Conservation (phyloP, 2,113 vertebrate species). For the Empidonax alnorum region DNA sequence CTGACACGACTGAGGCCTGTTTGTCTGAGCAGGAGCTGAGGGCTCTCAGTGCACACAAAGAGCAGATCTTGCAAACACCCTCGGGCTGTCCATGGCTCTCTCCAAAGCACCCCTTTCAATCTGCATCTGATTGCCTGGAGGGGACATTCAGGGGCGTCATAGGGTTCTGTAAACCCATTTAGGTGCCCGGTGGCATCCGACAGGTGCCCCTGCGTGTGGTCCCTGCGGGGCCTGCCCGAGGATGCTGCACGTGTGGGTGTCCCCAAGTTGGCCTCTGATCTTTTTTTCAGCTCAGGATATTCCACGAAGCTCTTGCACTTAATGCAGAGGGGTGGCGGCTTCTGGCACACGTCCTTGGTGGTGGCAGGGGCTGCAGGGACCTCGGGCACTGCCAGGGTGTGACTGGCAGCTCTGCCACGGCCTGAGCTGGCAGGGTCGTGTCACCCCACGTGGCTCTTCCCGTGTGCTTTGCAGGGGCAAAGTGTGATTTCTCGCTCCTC, state of each 20-base stretch:
- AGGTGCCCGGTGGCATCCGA: not conserved
- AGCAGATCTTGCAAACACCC: not conserved
- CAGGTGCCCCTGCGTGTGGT: rapidly evolving
- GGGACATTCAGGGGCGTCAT: not conserved
- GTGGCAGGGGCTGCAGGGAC: too few species aligned
- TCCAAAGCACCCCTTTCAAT: not conserved
- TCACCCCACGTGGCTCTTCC: not conserved
- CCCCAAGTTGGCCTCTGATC: not conserved
- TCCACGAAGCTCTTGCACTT: not conserved
- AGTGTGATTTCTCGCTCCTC: not conserved
- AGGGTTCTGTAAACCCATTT: not conserved
- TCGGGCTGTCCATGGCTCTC: not conserved
- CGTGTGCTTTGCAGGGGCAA: not conserved
- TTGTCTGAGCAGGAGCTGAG: not conserved
- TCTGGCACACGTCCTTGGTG: not conserved
- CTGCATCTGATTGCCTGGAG: not conserved
- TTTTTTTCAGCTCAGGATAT: not conserved
- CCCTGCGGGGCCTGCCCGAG: too few species aligned
- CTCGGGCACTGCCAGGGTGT: rapidly evolving
- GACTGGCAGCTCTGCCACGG: not conserved
- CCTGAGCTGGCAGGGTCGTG: not conserved
- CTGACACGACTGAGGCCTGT: not conserved
- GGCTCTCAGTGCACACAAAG: not conserved
- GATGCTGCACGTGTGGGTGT: rapidly evolving
- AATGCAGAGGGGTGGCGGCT: not conserved